Base-by-base conservation (phyloP, 2,797 vertebrate species). In the Otus scops region DNA sequence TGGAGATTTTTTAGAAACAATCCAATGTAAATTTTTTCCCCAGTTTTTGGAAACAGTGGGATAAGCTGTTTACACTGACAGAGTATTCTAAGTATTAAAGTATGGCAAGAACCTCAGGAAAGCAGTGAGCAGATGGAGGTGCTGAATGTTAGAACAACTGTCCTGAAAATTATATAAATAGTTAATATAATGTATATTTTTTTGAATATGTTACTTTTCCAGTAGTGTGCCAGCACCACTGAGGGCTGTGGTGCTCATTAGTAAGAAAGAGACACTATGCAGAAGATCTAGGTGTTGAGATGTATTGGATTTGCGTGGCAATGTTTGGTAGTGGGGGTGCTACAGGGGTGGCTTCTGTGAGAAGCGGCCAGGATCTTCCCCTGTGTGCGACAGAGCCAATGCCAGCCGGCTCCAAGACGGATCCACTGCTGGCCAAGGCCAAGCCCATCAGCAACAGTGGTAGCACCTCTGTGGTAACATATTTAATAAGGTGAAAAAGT, bases 361-460 rank as follows among this genome's bases (percentile, higher is more conserved):
- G 34, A 47, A 73, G 59, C 14, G 32, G 10, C 21, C 24, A 4
- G 32, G 67, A 75, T 21, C 36, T 56, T 48, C 28, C 32, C 17
- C 7, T 11, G 9, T 20, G 19, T 20, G 2, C 27, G 11, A 45
- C 4, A 21, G 26, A 76, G 16, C 34, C 28, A 20, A 26, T 15
- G 17, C 28, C 45, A 59, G 28, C 50, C 5, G 5, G 38, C 39
- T 78, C 47, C n/a, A 48, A 32, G n/a, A 48, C 10, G 15, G n/a
- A 34, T 30, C 48, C 20, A 10, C 30, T 0, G 3, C 24, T 22
- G 30, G 32, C 30, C 32, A 28, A 43, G 38, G 15, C 14, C 2
- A 2, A 64, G 38, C 11, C 34, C 27, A 19, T 59, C 22, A 36
- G 15, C 0, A 0, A 36, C 0, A 3, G 32, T 32, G 45, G 8